A percentile compares a stretch with the other conserved stretches of the same genome.
phyloP scores from a whole-genome alignment of 1,140 invertebrate genomes.

The Hypothenemus hampei region DNA sequence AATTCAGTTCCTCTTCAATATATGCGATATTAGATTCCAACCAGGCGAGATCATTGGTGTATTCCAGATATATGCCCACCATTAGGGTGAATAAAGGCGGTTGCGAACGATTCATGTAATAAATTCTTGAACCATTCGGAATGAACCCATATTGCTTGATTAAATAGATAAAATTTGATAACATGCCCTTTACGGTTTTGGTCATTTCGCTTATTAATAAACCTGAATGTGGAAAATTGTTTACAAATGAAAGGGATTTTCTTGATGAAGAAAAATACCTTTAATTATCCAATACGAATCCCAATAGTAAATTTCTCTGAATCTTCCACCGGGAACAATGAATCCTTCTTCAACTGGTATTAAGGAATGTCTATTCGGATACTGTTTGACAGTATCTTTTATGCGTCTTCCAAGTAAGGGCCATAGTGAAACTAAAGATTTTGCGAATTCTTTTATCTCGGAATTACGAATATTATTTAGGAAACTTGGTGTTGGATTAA shows the following conservation, averaged over 20 bases:
- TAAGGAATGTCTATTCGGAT: constrained; percentile 63
- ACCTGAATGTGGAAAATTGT: constrained; percentile 38
- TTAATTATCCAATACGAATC: constrained; percentile 84
- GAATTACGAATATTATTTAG: constrained; percentile 58
- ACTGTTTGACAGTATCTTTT: constrained; percentile 52
- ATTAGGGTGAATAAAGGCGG: constrained; percentile 77
- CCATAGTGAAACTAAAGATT: constrained; percentile 64
- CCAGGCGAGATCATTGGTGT: constrained; percentile 63
- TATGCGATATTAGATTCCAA: constrained; percentile 52
- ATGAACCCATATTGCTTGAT: constrained; percentile 55
- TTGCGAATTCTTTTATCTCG: constrained; percentile 54
- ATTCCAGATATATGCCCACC: constrained; percentile 64
- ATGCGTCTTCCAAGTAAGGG: constrained; percentile 64
- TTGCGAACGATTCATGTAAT: constrained; percentile 74
- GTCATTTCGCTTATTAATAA: constrained; percentile 71
- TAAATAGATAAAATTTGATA: constrained; percentile 68
- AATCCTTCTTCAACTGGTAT: constrained; percentile 75
- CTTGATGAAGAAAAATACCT: constrained; percentile 39
- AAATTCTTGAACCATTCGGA: constrained; percentile 68
- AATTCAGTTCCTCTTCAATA: constrained; percentile 66
- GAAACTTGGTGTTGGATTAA: constrained; percentile 58
- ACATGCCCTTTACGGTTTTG: constrained; percentile 66
- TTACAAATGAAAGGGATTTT: too few relatives aligned
- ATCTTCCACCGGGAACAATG: constrained; percentile 81
- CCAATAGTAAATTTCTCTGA: constrained; percentile 86